Conservation (phyloP, 2,113 vertebrate species). For the Gnathonemus echidnorhynchus region DNA sequence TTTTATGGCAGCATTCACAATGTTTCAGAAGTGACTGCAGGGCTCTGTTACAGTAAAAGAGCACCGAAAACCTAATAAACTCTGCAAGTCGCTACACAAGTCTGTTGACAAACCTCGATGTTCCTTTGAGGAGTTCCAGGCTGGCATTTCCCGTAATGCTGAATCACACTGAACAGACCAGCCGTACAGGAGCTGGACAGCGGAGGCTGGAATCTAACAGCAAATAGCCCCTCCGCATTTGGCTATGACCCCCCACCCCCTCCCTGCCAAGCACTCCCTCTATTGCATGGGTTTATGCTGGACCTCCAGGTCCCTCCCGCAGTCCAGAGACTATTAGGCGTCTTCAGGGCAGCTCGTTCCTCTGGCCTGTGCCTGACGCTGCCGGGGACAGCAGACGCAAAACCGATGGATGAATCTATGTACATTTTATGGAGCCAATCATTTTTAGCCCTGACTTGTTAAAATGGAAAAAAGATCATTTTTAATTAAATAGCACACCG, state of each 20-base stretch:
- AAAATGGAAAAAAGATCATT: not conserved
- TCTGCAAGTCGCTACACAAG: not conserved
- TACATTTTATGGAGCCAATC: not conserved
- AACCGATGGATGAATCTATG: not conserved
- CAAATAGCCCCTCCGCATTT: not conserved
- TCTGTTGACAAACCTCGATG: not conserved
- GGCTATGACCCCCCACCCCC: not conserved
- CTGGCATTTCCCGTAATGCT: not conserved
- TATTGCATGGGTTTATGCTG: not conserved
- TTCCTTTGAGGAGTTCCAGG: not conserved
- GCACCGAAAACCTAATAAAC: not conserved
- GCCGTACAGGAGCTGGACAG: not conserved
- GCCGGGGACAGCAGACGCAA: not conserved
- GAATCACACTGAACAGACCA: not conserved
- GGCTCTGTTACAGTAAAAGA: not conserved
- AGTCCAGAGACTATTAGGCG: not conserved
- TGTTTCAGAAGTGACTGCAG: not conserved
- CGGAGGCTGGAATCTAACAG: not conserved
- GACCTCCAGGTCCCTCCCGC: not conserved
- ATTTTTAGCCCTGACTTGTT: not conserved
- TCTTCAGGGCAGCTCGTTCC: not conserved
- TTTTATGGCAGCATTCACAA: not conserved
- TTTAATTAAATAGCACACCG: not conserved
- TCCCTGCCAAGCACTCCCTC: not conserved
- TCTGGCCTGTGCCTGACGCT: not conserved